These are phyloP conservation scores for Craniophora ligustri DNA, from an alignment of 2,888 invertebrate genomes.

Conservation along the genomic window DNA sequence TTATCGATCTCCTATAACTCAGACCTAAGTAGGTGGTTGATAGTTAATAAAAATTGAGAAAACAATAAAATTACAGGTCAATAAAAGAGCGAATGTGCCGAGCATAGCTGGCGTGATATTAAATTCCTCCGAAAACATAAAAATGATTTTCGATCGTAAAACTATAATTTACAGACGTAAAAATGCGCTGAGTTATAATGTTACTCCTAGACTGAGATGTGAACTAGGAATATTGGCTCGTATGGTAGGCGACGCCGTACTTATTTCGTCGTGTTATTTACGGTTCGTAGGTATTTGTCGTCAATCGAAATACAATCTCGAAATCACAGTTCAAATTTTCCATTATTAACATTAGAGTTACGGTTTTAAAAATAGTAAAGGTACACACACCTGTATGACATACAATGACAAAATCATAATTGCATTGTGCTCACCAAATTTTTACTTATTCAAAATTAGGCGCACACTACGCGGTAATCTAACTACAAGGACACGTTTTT, in stretches of 20 bases:
- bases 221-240: slow-evolving; percentile 61
- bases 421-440: too few relatives aligned
- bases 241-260: slow-evolving; percentile 31
- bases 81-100: slow-evolving; percentile 86
- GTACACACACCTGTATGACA: too few relatives aligned
- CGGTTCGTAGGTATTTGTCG: slow-evolving; percentile 1
- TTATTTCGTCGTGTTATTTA: slow-evolving; percentile 31
- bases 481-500: too few relatives aligned
- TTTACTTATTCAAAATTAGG: too few relatives aligned
- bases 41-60: slow-evolving; percentile 89
- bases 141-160: slow-evolving; percentile 89
- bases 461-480: too few relatives aligned
- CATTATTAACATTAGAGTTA: background rate
- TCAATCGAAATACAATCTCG: background rate
- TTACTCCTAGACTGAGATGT: slow-evolving; percentile 70
- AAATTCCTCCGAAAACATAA: slow-evolving; percentile 88
- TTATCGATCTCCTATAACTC: slow-evolving; percentile 72
- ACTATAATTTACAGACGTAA: slow-evolving; percentile 89
- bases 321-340: background rate
- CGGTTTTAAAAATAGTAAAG: background rate
- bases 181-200: slow-evolving; percentile 85
- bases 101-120: slow-evolving; percentile 87
- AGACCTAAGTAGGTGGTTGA: slow-evolving; percentile 83
- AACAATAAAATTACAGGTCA: slow-evolving; percentile 88
- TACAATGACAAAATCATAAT: too few relatives aligned